Conservation (phyloP, 2,113 vertebrate species). For the Nesoenas mayeri region DNA sequence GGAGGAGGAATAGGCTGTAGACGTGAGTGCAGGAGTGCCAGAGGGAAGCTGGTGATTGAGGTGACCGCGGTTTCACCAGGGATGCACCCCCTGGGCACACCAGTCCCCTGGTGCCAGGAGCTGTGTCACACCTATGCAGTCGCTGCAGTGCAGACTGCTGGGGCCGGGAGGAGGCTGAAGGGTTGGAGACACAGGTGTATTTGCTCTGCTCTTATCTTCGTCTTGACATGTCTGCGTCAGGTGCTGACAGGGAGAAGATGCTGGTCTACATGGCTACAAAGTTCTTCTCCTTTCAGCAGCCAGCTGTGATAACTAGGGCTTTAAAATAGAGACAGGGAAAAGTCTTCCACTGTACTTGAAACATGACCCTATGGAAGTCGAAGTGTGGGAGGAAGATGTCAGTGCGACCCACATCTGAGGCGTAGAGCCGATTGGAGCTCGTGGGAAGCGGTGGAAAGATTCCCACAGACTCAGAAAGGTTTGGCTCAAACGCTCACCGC, state of each 20-base stretch:
- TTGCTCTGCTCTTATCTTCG: neutral
- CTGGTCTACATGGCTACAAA: neutral
- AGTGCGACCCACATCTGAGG: neutral
- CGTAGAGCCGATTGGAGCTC: neutral
- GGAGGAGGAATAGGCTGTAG: neutral
- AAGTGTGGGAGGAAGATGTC: slow-evolving; percentile 37
- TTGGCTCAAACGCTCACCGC: slow-evolving; percentile 24
- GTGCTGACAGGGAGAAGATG: neutral
- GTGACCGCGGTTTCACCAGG: neutral
- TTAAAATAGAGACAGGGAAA: neutral
- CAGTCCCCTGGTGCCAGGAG: neutral
- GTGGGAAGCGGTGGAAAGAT: neutral
- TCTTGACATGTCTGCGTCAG: neutral
- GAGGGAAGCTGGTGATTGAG: neutral
- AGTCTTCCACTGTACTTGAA: neutral
- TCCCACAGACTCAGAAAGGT: slow-evolving; percentile 41
- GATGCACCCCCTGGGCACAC: neutral
- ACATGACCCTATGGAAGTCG: fast-evolving
- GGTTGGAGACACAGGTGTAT: fast-evolving
- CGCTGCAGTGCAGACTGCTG: neutral
- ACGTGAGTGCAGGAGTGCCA: neutral
- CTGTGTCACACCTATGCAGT: fast-evolving
- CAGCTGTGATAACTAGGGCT: neutral
- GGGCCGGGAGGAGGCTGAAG: neutral
- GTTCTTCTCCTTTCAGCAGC: neutral